Conservation (phyloP, 1,140 invertebrate genomes). For the Doryteuthis pealeii region DNA sequence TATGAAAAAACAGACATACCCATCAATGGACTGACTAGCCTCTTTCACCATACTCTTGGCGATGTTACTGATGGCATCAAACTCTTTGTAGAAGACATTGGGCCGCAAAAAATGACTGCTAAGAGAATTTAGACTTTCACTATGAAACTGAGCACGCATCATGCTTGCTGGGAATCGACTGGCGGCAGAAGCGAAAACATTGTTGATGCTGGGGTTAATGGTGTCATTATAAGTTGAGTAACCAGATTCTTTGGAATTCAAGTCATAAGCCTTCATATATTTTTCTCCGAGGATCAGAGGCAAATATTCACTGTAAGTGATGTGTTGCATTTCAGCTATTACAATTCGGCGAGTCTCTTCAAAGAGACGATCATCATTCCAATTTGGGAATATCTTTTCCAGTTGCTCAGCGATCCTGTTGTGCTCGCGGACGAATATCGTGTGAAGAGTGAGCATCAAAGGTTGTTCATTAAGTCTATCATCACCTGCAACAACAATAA, state of each 20-base stretch:
- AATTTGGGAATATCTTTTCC: conserved; percentile 79
- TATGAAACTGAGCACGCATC: not conserved
- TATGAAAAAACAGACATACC: not conserved
- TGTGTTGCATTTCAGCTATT: conserved; percentile 92
- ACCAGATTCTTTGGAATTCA: conserved; percentile 66
- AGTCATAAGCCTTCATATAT: conserved; percentile 70
- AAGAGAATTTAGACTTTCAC: not conserved
- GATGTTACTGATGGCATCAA: not conserved
- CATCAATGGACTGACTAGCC: not conserved
- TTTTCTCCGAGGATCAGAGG: conserved; percentile 74
- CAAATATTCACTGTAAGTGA: conserved; percentile 91
- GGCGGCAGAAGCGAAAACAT: conserved; percentile 67
- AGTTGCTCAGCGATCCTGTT: conserved; percentile 82
- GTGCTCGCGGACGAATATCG: conserved; percentile 92
- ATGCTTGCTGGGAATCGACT: conserved; percentile 56
- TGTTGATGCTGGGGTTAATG: conserved; percentile 77
- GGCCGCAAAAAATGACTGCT: not conserved
- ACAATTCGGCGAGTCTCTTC: conserved; percentile 83
- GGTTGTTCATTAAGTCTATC: conserved; percentile 67
- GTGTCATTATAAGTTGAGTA: conserved; percentile 69
- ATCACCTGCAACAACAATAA: conserved; percentile 66
- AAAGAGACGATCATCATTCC: conserved; percentile 86
- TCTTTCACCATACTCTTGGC: not conserved
- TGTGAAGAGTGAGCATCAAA: conserved; percentile 87
- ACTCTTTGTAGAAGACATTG: not conserved